Base-by-base conservation (phyloP, 2,797 vertebrate genomes). In the Apodemus agrarius region DNA sequence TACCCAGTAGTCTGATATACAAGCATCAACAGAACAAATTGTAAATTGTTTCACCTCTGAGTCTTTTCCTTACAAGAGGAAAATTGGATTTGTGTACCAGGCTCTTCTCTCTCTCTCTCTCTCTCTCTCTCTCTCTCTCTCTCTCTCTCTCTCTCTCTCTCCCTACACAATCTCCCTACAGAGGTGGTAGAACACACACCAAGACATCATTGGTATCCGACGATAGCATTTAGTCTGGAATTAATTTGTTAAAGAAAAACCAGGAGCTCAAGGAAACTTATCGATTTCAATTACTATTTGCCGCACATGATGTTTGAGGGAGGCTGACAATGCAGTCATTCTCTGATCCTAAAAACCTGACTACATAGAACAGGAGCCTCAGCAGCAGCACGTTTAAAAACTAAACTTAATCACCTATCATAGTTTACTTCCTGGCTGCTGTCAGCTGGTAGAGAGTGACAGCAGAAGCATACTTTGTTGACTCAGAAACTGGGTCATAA, bases 221-320 rank as follows among this genome's bases (percentile, higher is more conserved):
- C 83, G 52, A 26, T 79, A 54, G 31, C 65, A 72, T 96, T 96
- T 89, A 94, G 34, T 94, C 69, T 95, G 79, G 49, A 96, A 92
- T 92, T 86, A 95, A 94, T 89, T 63, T 67, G 52, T 54, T 40
- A 54, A 86, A 89, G 61, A 78, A 89, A 89, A 89, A 96, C 21
- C 49, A 92, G 63, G 34, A 92, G 24, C 14, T 17, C 40, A 21
- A 24, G 4, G 59, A 17, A 52, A 2, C 74, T 4, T 6, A 69
- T 90, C 26, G 82, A 31, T 84, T 92, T 65, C 81, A 92, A 22
- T 19, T 82, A 31, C 52, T 54, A 34, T 21, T 61, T 81, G n/a
- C 13, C 63, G 84, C 26, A 14, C 52, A 29, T 59, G 13, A 90
- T 11, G 13, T 40, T 90, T 94, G 52, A 54, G 8, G 40, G 57